These are phyloP conservation scores for Eudemis profundana DNA, from an alignment of 2,888 invertebrate species.

Conservation along the genomic window DNA sequence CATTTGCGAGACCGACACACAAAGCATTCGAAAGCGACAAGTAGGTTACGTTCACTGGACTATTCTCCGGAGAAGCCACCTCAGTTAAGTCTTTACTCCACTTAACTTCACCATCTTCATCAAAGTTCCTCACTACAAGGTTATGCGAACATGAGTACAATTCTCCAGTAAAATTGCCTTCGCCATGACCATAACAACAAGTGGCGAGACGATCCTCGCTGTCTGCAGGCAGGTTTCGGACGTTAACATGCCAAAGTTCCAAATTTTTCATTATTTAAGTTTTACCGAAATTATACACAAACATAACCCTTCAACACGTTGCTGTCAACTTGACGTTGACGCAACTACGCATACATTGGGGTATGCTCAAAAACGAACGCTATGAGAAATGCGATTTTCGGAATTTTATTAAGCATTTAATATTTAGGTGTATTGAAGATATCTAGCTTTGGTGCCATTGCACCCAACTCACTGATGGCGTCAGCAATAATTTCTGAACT, in stretches of 20 bases:
- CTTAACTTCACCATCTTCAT: constrained; percentile 61
- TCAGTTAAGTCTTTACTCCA: constrained; percentile 69
- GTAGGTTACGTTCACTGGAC: constrained; percentile 74
- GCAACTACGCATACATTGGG: constrained; percentile 4
- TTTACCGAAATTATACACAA: constrained; percentile 19
- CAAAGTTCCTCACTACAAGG: constrained; percentile 65
- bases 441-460: too few species aligned
- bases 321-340: constrained; percentile 30
- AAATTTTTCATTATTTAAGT: constrained; percentile 70
- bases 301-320: constrained; percentile 32
- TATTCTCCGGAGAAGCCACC: constrained; percentile 71
- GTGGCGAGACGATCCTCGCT: constrained; percentile 57
- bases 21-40: constrained; percentile 68
- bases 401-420: too few species aligned
- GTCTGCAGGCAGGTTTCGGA: constrained; percentile 57
- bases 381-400: too few species aligned
- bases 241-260: constrained; percentile 67
- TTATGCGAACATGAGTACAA: constrained; percentile 73
- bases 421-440: too few species aligned
- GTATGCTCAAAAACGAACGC: constrained; percentile 12
- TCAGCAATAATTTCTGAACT: too few species aligned
- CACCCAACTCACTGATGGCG: too few species aligned
- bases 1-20: constrained; percentile 72
- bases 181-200: constrained; percentile 67
- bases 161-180: constrained; percentile 62